Conservation (phyloP, 2,113 vertebrate species). For the Pituophis catenifer region DNA sequence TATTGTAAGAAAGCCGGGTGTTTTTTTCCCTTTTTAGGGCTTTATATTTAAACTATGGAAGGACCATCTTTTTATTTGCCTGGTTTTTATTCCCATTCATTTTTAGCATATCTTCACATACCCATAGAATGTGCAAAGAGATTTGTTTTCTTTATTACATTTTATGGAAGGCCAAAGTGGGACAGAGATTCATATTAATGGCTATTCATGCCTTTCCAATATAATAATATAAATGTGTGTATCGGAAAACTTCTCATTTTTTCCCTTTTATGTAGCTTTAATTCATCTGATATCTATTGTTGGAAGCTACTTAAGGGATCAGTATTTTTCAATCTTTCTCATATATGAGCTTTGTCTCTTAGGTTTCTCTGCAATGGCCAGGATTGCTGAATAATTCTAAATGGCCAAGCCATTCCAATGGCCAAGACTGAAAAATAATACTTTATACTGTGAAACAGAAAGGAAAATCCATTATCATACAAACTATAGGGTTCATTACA, state of each 20-base stretch:
- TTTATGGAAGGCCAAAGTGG: background rate
- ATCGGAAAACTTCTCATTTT: background rate
- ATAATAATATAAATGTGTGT: background rate
- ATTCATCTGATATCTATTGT: background rate
- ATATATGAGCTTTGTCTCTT: background rate
- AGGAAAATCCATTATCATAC: background rate
- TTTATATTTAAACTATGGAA: background rate
- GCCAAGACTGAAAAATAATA: background rate
- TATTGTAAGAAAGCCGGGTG: background rate
- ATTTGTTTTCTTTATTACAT: background rate
- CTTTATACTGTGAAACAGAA: background rate
- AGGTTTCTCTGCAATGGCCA: background rate
- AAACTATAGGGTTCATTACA: background rate
- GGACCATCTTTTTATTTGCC: background rate
- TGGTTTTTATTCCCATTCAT: background rate
- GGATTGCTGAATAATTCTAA: background rate
- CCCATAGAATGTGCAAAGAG: too few relatives aligned
- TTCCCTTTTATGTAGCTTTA: background rate
- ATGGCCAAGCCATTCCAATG: background rate
- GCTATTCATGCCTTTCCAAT: background rate
- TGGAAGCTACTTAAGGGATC: background rate
- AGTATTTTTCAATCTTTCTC: background rate
- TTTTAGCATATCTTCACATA: background rate
- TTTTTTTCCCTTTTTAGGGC: background rate
- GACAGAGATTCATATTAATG: background rate